Evolutionary conservation across 37 sponge, comb jelly and placozoan genomes (phyloP).

Genomic region (Diacarnus erythraeanus): DNA sequence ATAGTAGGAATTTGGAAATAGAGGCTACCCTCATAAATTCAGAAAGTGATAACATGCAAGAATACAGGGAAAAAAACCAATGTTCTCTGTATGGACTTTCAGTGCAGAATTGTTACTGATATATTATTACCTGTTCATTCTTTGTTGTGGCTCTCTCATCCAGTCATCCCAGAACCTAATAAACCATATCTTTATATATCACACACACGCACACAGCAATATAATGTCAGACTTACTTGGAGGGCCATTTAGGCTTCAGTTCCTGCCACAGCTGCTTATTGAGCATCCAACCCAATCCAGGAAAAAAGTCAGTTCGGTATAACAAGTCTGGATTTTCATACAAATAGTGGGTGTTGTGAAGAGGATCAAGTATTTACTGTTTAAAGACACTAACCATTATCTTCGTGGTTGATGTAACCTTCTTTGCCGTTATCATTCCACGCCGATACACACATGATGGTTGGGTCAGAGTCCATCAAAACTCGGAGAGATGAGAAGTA

Average conservation of each 20-base stretch:
- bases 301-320: constrained; percentile 92
- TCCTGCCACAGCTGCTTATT: constrained; percentile 74
- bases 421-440: constrained; percentile 96
- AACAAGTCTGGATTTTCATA: constrained; percentile 47
- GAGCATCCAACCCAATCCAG: constrained; percentile 97
- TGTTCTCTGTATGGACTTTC: too few relatives aligned
- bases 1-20: too few relatives aligned
- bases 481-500: constrained; percentile 64
- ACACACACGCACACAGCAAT: constrained; percentile 2
- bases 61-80: too few relatives aligned
- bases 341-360: neutral
- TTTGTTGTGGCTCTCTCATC: constrained; percentile 85
- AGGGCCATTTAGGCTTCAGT: constrained; percentile 87
- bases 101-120: too few relatives aligned
- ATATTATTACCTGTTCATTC: constrained; percentile 81
- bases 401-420: constrained; percentile 24
- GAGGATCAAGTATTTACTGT: neutral
- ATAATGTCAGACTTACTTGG: constrained; percentile 35
- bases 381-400: constrained; percentile 31
- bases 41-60: too few relatives aligned
- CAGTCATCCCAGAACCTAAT: constrained; percentile 94
- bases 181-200: neutral
- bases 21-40: too few relatives aligned
- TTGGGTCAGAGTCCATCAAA: constrained; percentile 74
- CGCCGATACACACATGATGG: constrained; percentile 92